Base-by-base conservation (phyloP, 2,113 vertebrate species). In the Amazona guildingii region DNA sequence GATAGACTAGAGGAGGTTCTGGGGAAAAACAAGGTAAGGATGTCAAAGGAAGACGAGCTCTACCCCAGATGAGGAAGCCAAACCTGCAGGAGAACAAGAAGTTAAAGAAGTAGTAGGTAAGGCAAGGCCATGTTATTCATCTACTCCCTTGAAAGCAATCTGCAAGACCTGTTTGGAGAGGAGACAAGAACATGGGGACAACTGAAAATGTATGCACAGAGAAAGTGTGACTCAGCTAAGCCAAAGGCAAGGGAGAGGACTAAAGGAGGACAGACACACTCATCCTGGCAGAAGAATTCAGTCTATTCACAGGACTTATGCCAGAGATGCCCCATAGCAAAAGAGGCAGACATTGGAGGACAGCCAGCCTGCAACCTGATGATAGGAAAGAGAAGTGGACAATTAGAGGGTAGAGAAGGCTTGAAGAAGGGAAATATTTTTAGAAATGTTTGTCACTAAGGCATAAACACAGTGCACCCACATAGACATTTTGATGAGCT, bases 341-440 rank as follows among this genome's bases (percentile, higher is more conserved):
- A 73, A 92, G 78, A 24, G 83, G 75, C 64, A 94, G 88, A 78
- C 11, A 4, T 55, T 86, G 88, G 68, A 95, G 83, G 55, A 77
- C 55, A 91, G 76, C 83, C 94, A 95, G 88, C 48, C 48, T 83
- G 68, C n/a, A 84, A 59, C 73, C 44, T 93, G 68, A 95, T 90
- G 85, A 81, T 46, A 92, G 68, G 76, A 83, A 72, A 72, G 57
- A 90, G 19, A 90, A 92, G 31, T 67, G 73, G 92, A 49, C 73
- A 91, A 97, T 92, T 92, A 95, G 44, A 94, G 51, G 69, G 54
- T 15, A 90, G n/a, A 81, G 28, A 29, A 88, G n/a, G 21, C 51
- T 92, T 90, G 80, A 25, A 94, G 55, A 80, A 90, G 16, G 28
- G 29, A 94, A 93, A 39, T 90, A 74, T 88, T 81, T 97, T 93